Evolutionary conservation across 2,888 invertebrate genomes (phyloP), one percentile per base, ranked within the genome.

Genomic region (Acronicta aceris): DNA sequence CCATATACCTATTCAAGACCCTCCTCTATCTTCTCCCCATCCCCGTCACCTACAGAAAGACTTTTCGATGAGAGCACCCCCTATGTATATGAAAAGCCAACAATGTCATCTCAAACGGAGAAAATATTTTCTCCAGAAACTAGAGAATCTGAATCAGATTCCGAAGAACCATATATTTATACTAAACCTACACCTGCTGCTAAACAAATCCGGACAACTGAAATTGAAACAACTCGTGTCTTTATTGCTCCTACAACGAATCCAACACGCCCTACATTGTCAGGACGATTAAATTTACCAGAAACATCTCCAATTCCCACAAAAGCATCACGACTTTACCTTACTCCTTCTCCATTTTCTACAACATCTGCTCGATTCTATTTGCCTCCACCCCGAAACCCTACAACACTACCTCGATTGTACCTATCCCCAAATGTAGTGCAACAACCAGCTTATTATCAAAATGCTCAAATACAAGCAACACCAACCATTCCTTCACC

Each of bases 321-420:
- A 27, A 82, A 82, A 69, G 66, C 88, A 41, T 85, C 91, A 3
- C 81, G 79, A 43, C 55, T 88, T 15, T 88, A 91, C 69, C 66
- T 92, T 43, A 73, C 84, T 27, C 90, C 93, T 13, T 87, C 91
- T 2, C 90, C 92, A 17, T 89, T 87, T 21, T 21, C 21, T 56
- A 89, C 88, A 66, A 87, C 92, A 55, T 68, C 82, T 13, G 83
- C 85, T 25, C 82, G 85, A 17, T 73, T 89, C 15, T 93, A 93
- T 65, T 68, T 93, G 41, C 90, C 92, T 33, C 90, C 92, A 16
- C 78, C 90, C 12, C 78, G 73, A 58, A 80, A 71, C 17, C 73
- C 81, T 52, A 67, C 79, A 41, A 55, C 77, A 16, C 62, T 87
- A 30, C 84, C 88, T 16, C 81, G 88, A 41, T 87, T 91, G 62